Conservation (phyloP, 2,888 invertebrate genomes). For the Smittia sp. region DNA sequence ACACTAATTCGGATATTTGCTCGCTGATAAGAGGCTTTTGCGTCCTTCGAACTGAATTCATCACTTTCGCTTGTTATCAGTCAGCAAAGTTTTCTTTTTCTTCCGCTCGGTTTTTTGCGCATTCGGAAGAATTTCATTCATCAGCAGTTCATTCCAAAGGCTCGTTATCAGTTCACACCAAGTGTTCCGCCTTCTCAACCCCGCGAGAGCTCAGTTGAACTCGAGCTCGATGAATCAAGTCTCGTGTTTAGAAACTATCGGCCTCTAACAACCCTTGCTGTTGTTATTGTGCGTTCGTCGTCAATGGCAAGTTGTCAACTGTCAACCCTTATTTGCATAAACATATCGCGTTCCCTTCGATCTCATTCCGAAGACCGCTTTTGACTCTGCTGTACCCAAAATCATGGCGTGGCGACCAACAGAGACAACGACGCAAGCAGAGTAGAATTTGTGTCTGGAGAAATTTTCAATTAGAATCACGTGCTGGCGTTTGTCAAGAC, state of each 20-base stretch:
- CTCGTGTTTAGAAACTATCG: not conserved
- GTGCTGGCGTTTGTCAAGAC: not conserved
- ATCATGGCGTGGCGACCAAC: too few species aligned
- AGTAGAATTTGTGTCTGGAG: not conserved
- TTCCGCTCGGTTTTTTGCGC: constrained; percentile 9
- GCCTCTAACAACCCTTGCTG: not conserved
- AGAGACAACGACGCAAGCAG: too few species aligned
- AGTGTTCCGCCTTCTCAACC: not conserved
- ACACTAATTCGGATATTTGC: not conserved
- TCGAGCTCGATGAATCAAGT: not conserved
- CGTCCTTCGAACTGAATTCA: constrained; percentile 1
- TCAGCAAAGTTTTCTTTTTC: not conserved
- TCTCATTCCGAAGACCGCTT: not conserved
- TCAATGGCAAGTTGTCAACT: constrained; percentile 28
- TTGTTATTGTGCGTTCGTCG: constrained; percentile 20
- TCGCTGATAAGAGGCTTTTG: not conserved
- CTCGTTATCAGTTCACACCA: not conserved
- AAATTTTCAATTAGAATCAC: constrained; percentile 19
- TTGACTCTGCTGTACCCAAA: too few species aligned
- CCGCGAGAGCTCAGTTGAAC: not conserved
- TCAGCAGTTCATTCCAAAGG: not conserved
- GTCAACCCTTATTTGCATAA: constrained; percentile 30
- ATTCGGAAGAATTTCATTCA: not conserved
- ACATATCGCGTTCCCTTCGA: not conserved
- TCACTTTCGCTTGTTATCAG: constrained; percentile 33